These are phyloP conservation scores for Cherax destructor DNA, from an alignment of 1,140 invertebrate genomes.

Conservation along the genomic window DNA sequence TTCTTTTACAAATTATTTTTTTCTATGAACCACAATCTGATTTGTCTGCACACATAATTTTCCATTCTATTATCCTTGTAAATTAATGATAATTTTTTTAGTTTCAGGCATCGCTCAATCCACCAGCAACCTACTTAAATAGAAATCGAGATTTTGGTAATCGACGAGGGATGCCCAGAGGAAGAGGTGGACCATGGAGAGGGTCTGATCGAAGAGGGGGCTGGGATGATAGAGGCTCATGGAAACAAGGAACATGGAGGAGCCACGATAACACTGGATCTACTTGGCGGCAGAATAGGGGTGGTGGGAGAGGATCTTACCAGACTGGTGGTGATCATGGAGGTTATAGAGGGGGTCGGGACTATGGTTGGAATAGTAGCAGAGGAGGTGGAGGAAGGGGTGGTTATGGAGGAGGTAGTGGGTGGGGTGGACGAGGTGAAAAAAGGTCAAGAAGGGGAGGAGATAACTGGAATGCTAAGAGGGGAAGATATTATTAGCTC, in stretches of 20 bases:
- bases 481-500: conserved; percentile 12
- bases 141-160: neutral
- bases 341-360: conserved; percentile 26
- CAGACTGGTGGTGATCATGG: neutral
- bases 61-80: too few relatives aligned
- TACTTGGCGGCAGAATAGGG: conserved; percentile 4
- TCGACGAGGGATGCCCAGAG: neutral
- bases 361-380: conserved; percentile 3
- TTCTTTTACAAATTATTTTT: too few relatives aligned
- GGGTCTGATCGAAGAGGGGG: neutral
- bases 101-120: conserved; percentile 25
- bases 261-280: conserved; percentile 15
- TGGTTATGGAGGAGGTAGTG: neutral
- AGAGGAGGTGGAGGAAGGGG: conserved; percentile 15
- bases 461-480: conserved; percentile 42
- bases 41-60: too few relatives aligned
- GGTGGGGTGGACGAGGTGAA: conserved; percentile 19
- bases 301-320: neutral
- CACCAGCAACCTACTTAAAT: neutral
- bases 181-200: conserved; percentile 16
- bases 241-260: neutral
- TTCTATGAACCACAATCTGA: too few relatives aligned
- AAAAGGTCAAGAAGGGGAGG: conserved; percentile 22
- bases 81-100: neutral
- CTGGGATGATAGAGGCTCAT: neutral